These are phyloP conservation scores for Alloscopus bannaensis DNA, from an alignment of 2,888 invertebrate genomes.

Conservation along the genomic window DNA sequence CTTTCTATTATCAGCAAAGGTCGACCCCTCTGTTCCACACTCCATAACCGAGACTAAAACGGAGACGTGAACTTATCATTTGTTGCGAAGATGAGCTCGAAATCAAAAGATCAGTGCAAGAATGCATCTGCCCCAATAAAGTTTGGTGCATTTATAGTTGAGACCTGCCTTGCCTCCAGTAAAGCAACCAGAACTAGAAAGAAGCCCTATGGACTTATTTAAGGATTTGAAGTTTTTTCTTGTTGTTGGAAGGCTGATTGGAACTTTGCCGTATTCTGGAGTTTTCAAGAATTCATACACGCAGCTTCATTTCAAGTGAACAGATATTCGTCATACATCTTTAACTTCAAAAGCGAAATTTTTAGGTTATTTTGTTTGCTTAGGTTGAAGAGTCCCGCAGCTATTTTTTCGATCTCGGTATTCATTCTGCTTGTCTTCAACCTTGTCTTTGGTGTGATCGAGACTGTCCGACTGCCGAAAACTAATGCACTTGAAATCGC, in stretches of 20 bases:
- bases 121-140: too few relatives aligned
- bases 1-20: too few relatives aligned
- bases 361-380: slow-evolving; percentile 3
- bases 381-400: slow-evolving; percentile 38
- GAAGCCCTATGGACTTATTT: slow-evolving; percentile 42
- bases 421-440: slow-evolving; percentile 20
- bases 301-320: slow-evolving; percentile 21
- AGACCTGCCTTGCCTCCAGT: neutral
- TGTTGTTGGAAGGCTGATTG: slow-evolving; percentile 64
- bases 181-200: neutral
- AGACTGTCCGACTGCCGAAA: slow-evolving; percentile 19
- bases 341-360: neutral
- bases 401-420: slow-evolving; percentile 28
- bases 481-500: slow-evolving; percentile 48
- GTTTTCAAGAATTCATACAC: slow-evolving; percentile 52
- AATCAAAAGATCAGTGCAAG: too few relatives aligned
- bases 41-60: too few relatives aligned
- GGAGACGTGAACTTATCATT: too few relatives aligned
- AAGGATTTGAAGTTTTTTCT: slow-evolving; percentile 52
- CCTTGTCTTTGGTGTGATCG: slow-evolving; percentile 16
- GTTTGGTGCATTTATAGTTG: too few relatives aligned
- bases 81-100: too few relatives aligned
- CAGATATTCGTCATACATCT: neutral
- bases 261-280: slow-evolving; percentile 66
- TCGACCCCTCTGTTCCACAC: too few relatives aligned